Percentiles rank a stretch among this genome's conserved stretches.
Evolutionary conservation across 2,113 vertebrate genomes (phyloP).

Genomic region (Vidua macroura): DNA sequence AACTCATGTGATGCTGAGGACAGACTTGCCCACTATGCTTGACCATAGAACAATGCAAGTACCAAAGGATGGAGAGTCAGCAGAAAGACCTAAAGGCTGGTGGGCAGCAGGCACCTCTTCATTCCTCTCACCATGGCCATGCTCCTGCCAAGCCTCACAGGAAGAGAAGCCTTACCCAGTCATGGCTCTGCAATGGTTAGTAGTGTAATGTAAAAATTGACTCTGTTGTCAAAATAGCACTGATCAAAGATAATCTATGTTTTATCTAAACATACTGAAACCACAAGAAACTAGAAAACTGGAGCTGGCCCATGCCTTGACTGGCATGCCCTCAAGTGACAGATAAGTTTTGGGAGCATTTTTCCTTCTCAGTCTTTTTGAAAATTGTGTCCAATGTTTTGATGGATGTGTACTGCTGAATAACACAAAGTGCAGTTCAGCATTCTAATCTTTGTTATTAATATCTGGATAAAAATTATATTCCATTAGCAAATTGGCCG

Average conservation of each 20-base stretch:
- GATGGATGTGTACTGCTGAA: neutral
- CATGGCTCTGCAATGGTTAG: neutral
- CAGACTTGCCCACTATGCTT: neutral
- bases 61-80: neutral
- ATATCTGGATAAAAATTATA: neutral
- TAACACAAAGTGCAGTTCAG: neutral
- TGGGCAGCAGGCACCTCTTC: neutral
- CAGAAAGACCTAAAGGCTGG: neutral
- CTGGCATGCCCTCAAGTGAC: neutral
- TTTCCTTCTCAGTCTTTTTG: neutral
- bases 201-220: accelerated
- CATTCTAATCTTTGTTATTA: neutral
- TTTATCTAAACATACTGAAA: neutral
- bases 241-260: neutral
- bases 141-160: neutral
- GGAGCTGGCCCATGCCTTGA: neutral
- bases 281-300: neutral
- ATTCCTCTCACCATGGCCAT: neutral
- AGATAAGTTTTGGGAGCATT: neutral
- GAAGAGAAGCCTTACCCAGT: neutral
- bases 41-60: accelerated
- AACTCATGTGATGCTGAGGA: neutral
- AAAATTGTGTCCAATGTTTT: neutral
- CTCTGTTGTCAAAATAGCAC: neutral
- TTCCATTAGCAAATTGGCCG: slow-evolving; percentile 43